Evolutionary conservation across 2,888 invertebrate species (phyloP).

Genomic region (Lepidochitona cinerea): DNA sequence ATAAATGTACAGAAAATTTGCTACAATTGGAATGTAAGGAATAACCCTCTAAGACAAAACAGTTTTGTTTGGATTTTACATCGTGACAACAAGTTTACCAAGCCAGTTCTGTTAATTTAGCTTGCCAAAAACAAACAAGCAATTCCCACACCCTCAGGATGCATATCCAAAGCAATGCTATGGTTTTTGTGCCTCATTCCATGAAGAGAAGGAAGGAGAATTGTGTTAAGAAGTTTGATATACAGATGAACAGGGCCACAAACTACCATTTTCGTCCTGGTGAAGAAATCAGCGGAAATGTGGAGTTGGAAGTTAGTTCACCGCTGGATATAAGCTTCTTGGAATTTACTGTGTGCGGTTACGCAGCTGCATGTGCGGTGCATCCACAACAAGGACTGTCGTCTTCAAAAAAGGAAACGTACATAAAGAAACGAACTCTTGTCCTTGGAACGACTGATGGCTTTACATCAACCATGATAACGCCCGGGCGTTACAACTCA

Average conservation of each 20-base stretch:
- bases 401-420: constrained; percentile 46
- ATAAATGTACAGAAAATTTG: too few species aligned
- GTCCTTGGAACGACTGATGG: constrained; percentile 55
- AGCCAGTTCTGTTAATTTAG: too few species aligned
- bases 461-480: constrained; percentile 47
- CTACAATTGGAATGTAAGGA: too few species aligned
- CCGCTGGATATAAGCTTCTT: constrained; percentile 57
- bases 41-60: too few species aligned
- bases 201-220: neutral
- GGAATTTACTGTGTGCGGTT: constrained; percentile 56
- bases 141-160: too few species aligned
- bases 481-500: constrained; percentile 60
- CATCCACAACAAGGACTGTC: constrained; percentile 37
- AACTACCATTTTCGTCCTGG: constrained; percentile 53
- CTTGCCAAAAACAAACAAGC: too few species aligned
- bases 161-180: neutral
- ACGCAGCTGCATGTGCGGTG: constrained; percentile 44
- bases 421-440: constrained; percentile 54
- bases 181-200: neutral
- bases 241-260: constrained; percentile 51
- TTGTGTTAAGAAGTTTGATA: constrained; percentile 52
- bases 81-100: too few species aligned
- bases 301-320: constrained; percentile 51
- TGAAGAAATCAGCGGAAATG: constrained; percentile 52
- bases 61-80: too few species aligned